Base-by-base conservation (phyloP, 2,113 vertebrate genomes). In the Cepphus grylle region DNA sequence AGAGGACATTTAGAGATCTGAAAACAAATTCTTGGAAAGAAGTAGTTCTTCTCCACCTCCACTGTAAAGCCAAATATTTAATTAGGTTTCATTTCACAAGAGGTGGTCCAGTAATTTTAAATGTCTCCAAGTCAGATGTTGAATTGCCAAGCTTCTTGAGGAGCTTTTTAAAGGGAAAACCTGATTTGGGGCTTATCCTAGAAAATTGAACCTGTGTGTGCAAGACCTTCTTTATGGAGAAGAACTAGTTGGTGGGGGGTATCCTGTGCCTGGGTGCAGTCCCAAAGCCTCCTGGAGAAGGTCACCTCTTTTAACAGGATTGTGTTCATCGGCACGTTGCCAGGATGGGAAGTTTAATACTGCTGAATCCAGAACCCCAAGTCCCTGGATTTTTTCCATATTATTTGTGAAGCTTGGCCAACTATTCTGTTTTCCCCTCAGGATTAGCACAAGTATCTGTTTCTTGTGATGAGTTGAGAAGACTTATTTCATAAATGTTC, bases 301-400 rank as follows among this genome's bases (percentile, higher is more conserved):
- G 61, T 85, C 40, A 36, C 56, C 66, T 52, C 3, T 47, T 92
- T n/a, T 18, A 15, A 6, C 12, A 47, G 67, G 74, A n/a, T 25
- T 34, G 15, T 74, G 82, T 84, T 76, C 55, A 40, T 15, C 0
- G 11, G 92, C 76, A 49, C 0, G 1, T 40, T 79, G 88, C 86
- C 94, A 91, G 65, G 8, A 52, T 84, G 83, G 50, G 80, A 56
- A 67, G 36, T 53, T 85, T 11, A 58, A 14, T 90, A 47, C 71
- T 91, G 61, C 87, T 52, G 15, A 69, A 88, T 72, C 83, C 86
- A 93, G 82, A 96, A 81, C 74, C 86, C 86, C 63, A 58, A 91
- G 91, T 94, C 90, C 93, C 72, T 97, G 94, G 96, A 89, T 52
- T 74, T 94, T 70, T 91, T 96, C 94, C 86, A 80, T 91, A 45